Conservation (phyloP, 2,113 vertebrate genomes). For the Nesospiza acunhae region DNA sequence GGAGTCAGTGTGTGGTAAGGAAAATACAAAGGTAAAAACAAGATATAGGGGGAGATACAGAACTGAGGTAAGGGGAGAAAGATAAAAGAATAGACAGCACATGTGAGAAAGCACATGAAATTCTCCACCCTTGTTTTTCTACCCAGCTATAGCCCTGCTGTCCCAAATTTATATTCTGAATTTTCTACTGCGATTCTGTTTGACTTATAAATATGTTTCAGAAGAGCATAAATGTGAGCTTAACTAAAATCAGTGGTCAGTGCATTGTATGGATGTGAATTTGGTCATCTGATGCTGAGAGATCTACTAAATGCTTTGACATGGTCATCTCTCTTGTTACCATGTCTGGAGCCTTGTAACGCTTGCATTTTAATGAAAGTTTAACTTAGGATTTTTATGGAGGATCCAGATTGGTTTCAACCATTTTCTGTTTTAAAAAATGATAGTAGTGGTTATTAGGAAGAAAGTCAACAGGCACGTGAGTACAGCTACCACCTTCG, state of each 20-base stretch:
- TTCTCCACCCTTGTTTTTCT: background rate
- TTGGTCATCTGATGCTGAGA: background rate
- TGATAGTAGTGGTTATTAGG: background rate
- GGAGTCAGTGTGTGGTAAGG: background rate
- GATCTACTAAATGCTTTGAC: background rate
- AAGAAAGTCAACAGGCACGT: fast-evolving
- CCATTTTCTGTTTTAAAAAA: background rate
- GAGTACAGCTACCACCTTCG: background rate
- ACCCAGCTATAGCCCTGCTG: background rate
- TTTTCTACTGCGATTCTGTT: background rate
- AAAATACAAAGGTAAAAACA: background rate
- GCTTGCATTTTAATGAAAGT: fast-evolving
- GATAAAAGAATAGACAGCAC: background rate
- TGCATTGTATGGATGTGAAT: background rate
- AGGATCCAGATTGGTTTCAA: background rate
- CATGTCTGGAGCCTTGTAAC: background rate
- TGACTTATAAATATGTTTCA: background rate
- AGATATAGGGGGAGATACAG: background rate
- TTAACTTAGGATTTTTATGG: background rate
- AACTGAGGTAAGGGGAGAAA: background rate
- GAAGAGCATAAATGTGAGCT: background rate
- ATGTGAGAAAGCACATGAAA: background rate
- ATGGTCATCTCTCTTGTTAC: background rate
- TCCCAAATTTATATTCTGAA: background rate
- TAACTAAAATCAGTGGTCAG: background rate